A percentile compares a stretch with the other conserved stretches of the same genome.
These are phyloP conservation scores for Eurosta solidaginis DNA, from an alignment of 1,140 invertebrate species.

Conservation along the genomic window DNA sequence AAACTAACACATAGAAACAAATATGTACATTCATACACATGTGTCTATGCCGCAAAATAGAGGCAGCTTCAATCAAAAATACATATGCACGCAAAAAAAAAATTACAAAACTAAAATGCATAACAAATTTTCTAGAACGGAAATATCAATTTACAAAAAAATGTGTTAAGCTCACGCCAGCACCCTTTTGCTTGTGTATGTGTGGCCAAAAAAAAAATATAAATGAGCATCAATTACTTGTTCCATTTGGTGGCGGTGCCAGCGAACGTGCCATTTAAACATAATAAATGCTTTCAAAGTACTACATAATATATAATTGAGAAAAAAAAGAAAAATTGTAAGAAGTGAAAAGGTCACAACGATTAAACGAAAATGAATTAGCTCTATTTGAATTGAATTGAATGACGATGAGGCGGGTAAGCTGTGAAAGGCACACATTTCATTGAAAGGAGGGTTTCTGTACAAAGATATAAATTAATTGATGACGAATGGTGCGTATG, in stretches of 20 bases:
- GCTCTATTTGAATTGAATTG: not conserved
- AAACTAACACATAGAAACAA: no score
- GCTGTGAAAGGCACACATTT: not conserved
- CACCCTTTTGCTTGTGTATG: not conserved
- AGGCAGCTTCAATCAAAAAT: no score
- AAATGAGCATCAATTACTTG: slow-evolving; percentile 11
- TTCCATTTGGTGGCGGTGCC: not conserved
- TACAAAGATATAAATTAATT: no score
- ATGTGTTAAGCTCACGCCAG: slow-evolving; percentile 11
- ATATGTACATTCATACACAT: no score
- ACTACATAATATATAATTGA: no score
- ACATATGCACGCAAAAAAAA: not conserved
- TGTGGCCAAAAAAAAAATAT: not conserved
- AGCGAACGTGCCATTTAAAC: not conserved
- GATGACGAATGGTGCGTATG: no score
- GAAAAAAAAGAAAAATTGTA: not conserved
- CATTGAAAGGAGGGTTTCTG: no score
- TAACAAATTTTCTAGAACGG: slow-evolving; percentile 3
- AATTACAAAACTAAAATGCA: not conserved
- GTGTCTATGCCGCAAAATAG: no score
- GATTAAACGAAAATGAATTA: not conserved
- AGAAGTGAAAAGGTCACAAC: slow-evolving; percentile 4
- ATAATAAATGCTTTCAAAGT: not conserved
- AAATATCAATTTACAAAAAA: slow-evolving; percentile 26
- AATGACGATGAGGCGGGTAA: not conserved